Conservation (phyloP, 2,797 vertebrate species). For the Hoplostethus atlanticus region DNA sequence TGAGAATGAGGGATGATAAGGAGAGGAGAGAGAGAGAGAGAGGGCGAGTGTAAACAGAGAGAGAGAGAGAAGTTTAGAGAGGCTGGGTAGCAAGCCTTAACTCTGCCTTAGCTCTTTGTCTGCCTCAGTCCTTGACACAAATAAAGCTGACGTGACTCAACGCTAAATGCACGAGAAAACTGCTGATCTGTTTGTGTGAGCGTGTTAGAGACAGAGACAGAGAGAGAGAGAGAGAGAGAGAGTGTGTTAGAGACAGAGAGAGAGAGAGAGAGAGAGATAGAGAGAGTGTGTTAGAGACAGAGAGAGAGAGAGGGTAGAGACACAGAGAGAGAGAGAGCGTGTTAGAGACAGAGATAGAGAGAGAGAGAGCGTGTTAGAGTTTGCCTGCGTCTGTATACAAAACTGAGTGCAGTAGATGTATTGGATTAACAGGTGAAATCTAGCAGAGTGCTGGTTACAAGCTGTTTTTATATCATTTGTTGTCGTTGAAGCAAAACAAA, state of each 20-base stretch:
- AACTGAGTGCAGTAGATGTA: too few relatives aligned
- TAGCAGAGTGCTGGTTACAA: too few relatives aligned
- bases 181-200: slow-evolving; percentile 18
- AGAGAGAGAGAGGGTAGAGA: not conserved
- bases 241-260: slow-evolving; percentile 2
- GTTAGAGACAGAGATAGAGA: slow-evolving; percentile 3
- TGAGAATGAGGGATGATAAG: slow-evolving; percentile 46
- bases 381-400: too few relatives aligned
- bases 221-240: not conserved
- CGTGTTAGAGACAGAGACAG: slow-evolving; percentile 3
- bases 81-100: slow-evolving; percentile 15
- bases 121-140: slow-evolving; percentile 40
- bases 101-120: slow-evolving; percentile 12
- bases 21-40: slow-evolving; percentile 1
- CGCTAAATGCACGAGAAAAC: slow-evolving; percentile 24
- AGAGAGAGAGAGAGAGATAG: not conserved
- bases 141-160: slow-evolving; percentile 46
- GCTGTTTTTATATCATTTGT: too few relatives aligned
- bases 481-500: too few relatives aligned
- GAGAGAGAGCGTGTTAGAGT: not conserved
- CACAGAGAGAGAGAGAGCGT: not conserved
- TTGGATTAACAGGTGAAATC: too few relatives aligned
- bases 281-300: not conserved
- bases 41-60: slow-evolving; percentile 1
- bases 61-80: slow-evolving; percentile 25